Base-by-base conservation (phyloP, 2,113 vertebrate species). In the Ursus arctos region DNA sequence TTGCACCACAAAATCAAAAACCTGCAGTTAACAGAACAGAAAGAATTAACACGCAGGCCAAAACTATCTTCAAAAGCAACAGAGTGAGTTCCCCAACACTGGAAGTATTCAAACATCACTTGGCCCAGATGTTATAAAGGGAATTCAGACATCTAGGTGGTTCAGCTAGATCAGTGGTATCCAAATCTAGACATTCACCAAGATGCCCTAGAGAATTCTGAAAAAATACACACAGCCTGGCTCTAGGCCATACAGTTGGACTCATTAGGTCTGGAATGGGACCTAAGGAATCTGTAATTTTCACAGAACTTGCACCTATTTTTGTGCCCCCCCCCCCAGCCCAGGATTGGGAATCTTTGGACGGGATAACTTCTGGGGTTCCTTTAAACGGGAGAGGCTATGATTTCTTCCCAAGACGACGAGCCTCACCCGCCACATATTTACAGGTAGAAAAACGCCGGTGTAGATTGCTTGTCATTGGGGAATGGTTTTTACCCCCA, bases 401-500 rank as follows among this genome's bases (percentile, higher is more conserved):
- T 63, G 26, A 76, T 94, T 57, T 91, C 61, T 93, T 93, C 59
- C 69, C 82, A 57, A 89, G 14, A 71, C 53, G 69, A 47, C 61
- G 24, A 69, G 59, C 33, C 40, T 93, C 33, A 57, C 55, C 47
- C 85, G 96, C 89, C 67, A 93, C n/a, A 86, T n/a, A 93, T 80
- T 86, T 98, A 55, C 57, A 97, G 79, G 94, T 96, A 98, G 91
- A 97, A 97, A 99, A 98, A 98, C 77, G 88, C 57, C 93, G 83
- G 89, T 90, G 87, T 83, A 95, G 96, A 97, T 96, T 97, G 92
- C 88, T 72, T 97, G 96, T 92, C 93, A 96, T 96, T 94, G 97
- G 98, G 98, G 83, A 98, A 98, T 92, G 97, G 97, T 98, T 98
- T 97, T 97, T 28, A 97, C 97, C 97, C 88, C 97, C 95, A 98